Conservation (phyloP, 2,113 vertebrate genomes). For the Eretmochelys imbricata region DNA sequence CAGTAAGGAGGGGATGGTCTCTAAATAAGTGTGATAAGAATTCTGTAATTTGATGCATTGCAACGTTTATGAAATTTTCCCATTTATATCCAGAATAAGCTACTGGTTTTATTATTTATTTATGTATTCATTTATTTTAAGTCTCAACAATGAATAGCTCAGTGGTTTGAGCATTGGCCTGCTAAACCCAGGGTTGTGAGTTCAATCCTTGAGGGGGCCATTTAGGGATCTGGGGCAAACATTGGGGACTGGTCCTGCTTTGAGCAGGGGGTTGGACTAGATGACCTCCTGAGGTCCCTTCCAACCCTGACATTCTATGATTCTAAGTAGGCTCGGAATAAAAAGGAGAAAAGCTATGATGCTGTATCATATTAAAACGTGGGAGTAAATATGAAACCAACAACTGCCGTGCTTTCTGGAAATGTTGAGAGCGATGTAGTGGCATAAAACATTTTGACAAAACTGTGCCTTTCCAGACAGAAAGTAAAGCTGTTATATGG, state of each 20-base stretch:
- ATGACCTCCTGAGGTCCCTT: too few relatives aligned
- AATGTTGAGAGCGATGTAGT: constrained; percentile 4
- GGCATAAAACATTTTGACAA: constrained; percentile 32
- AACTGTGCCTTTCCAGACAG: constrained; percentile 40
- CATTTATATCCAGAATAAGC: neutral
- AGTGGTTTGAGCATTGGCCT: too few relatives aligned
- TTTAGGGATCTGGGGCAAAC: too few relatives aligned
- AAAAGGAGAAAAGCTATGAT: neutral
- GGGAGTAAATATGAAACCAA: constrained; percentile 38
- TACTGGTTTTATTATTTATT: neutral
- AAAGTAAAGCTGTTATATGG: constrained; percentile 52
- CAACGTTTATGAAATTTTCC: neutral
- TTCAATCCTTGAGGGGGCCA: too few relatives aligned
- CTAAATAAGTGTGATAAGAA: neutral
- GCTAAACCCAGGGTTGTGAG: too few relatives aligned
- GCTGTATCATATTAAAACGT: constrained; percentile 46
- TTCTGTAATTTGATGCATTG: neutral
- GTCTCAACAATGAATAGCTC: neutral
- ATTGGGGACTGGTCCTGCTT: too few relatives aligned
- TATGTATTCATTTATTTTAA: neutral
- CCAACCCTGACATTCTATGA: too few relatives aligned
- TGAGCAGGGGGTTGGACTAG: too few relatives aligned
- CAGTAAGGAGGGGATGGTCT: neutral
- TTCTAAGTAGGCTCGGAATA: constrained; percentile 18
- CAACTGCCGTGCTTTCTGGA: constrained; percentile 47